Percentiles rank a stretch among this genome's conserved stretches.
Evolutionary conservation across 2,888 invertebrate genomes (phyloP).

Genomic region (Anarsia innoxiella): DNA sequence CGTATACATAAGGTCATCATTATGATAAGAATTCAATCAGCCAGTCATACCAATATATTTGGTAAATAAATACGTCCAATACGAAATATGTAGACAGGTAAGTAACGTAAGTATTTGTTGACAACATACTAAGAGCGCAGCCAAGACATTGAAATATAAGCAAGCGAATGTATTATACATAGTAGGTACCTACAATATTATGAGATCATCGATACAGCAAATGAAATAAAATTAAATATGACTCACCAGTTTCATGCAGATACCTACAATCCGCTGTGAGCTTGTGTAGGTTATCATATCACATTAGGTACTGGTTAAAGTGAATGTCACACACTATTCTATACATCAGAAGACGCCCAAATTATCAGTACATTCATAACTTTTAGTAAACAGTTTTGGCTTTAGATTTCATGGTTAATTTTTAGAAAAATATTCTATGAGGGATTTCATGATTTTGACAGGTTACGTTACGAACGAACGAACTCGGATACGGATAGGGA

Average conservation of each 20-base stretch:
- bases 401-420: neutral
- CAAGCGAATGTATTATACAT: neutral
- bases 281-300: slow-evolving; percentile 61
- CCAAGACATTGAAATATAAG: slow-evolving; percentile 1
- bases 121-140: slow-evolving; percentile 3
- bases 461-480: too few species aligned
- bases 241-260: slow-evolving; percentile 58
- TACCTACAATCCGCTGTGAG: slow-evolving; percentile 50
- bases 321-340: slow-evolving; percentile 52
- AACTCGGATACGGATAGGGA: too few species aligned
- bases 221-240: slow-evolving; percentile 75
- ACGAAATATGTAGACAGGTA: too few species aligned
- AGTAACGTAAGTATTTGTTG: neutral
- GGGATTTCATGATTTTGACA: slow-evolving; percentile 4
- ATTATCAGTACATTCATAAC: too few species aligned
- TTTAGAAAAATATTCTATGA: neutral
- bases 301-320: too few species aligned
- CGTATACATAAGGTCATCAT: too few species aligned
- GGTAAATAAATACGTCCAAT: neutral
- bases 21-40: too few species aligned
- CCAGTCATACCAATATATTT: too few species aligned
- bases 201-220: slow-evolving; percentile 74
- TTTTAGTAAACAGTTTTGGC: too few species aligned
- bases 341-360: too few species aligned
- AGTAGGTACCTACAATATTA: slow-evolving; percentile 32